Evolutionary conservation across 2,797 vertebrate species (phyloP).

Genomic region (Channa striata): DNA sequence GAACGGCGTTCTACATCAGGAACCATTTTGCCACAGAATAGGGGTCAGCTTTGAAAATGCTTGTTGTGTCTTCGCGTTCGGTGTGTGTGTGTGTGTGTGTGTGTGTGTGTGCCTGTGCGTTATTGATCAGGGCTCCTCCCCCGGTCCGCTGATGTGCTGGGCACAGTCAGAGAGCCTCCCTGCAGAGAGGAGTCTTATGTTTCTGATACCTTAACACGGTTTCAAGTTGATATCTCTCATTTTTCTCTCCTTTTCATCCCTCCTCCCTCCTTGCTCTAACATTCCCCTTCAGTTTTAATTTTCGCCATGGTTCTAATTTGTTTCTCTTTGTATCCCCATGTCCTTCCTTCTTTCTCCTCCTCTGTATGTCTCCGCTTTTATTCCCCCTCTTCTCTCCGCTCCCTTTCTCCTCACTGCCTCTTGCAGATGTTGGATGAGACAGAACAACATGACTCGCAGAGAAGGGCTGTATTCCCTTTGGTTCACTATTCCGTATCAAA

Average conservation of each 20-base stretch:
- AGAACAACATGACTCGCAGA: conserved; percentile 55
- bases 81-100: conserved; percentile 13
- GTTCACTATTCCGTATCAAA: conserved; percentile 52
- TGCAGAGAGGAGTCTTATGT: conserved; percentile 46
- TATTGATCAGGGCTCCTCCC: conserved; percentile 57
- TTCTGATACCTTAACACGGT: conserved; percentile 48
- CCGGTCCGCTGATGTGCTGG: conserved; percentile 41
- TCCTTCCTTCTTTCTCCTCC: not conserved
- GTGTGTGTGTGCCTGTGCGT: conserved; percentile 26
- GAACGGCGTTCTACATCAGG: conserved; percentile 3
- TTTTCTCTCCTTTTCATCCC: conserved; percentile 1
- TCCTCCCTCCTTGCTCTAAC: not conserved
- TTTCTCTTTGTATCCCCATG: not conserved
- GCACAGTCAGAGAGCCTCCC: conserved; percentile 28
- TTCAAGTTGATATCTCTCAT: conserved; percentile 37
- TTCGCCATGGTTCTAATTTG: conserved; percentile 17
- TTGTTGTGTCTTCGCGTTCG: conserved; percentile 4
- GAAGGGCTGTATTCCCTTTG: conserved; percentile 49
- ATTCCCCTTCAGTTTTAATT: conserved; percentile 13
- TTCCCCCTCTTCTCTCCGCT: conserved; percentile 4
- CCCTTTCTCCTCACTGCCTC: conserved; percentile 23
- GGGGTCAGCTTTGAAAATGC: conserved; percentile 48
- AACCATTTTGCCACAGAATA: conserved; percentile 45
- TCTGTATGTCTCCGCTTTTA: conserved; percentile 9
- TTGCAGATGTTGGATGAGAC: conserved; percentile 62